phyloP scores from a whole-genome alignment of 2,888 invertebrate genomes.

The Cryptocheilus praepositus region DNA sequence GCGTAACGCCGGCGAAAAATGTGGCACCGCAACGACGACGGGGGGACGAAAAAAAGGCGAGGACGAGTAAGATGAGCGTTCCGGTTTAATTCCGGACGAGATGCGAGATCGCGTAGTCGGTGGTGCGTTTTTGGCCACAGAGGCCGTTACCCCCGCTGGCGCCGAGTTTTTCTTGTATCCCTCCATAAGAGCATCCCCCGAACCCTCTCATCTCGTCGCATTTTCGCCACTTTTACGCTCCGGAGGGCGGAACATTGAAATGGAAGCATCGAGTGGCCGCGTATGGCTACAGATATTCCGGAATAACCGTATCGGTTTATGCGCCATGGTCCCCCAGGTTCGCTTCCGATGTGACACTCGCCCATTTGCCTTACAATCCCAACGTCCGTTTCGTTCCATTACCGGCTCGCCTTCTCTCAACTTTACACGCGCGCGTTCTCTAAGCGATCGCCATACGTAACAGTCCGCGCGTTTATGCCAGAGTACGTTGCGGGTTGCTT shows the following conservation, averaged over 20 bases:
- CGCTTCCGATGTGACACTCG: slow-evolving; percentile 48
- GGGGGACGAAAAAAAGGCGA: no score
- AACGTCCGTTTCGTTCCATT: slow-evolving; percentile 39
- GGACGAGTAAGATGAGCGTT: no score
- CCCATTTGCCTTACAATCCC: slow-evolving; percentile 51
- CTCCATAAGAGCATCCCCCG: slow-evolving; percentile 17
- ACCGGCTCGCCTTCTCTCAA: slow-evolving; percentile 12
- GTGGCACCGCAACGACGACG: no score
- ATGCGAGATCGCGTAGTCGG: no score
- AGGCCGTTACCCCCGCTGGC: no score
- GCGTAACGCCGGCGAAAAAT: no score
- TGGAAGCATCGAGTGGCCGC: slow-evolving; percentile 66
- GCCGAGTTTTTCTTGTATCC: no score
- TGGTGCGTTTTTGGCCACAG: no score
- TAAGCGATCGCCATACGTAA: background rate
- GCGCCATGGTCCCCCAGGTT: slow-evolving; percentile 55
- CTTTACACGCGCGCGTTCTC: background rate
- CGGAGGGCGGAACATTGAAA: slow-evolving; percentile 71
- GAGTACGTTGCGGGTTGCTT: background rate
- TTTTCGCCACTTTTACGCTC: slow-evolving; percentile 71
- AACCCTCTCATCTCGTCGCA: slow-evolving; percentile 47
- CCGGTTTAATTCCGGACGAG: no score
- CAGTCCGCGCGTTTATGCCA: background rate
- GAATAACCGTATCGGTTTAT: slow-evolving; percentile 67
- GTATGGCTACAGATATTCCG: slow-evolving; percentile 67